phyloP scores from a whole-genome alignment of 2,888 invertebrate species.

The Trisateles emortualis region DNA sequence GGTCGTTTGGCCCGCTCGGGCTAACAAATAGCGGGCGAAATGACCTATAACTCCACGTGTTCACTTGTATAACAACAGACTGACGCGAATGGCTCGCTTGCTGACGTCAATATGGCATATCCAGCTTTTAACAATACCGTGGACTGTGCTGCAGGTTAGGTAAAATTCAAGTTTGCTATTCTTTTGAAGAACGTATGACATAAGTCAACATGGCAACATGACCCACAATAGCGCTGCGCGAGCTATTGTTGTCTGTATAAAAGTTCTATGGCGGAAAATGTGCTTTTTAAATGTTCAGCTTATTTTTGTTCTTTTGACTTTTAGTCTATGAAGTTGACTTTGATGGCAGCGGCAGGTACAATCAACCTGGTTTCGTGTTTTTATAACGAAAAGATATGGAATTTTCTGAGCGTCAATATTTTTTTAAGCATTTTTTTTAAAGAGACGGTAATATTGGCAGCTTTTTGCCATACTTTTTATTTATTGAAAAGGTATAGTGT shows the following conservation, averaged over 20 bases:
- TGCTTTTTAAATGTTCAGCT: slow-evolving; percentile 29
- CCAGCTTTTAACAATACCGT: too few species aligned
- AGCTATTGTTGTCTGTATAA: slow-evolving; percentile 35
- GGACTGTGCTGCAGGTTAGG: slow-evolving; percentile 9
- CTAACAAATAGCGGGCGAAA: too few species aligned
- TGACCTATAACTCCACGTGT: too few species aligned
- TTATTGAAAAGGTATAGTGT: too few species aligned
- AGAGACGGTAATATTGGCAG: too few species aligned
- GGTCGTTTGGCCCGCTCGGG: too few species aligned
- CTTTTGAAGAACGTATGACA: slow-evolving; percentile 23
- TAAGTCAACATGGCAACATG: slow-evolving; percentile 29
- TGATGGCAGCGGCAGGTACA: slow-evolving; percentile 11
- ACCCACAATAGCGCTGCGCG: slow-evolving; percentile 36
- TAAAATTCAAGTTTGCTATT: slow-evolving; percentile 22
- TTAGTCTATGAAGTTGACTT: slow-evolving; percentile 2
- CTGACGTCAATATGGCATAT: too few species aligned
- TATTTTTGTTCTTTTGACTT: slow-evolving; percentile 23
- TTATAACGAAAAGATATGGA: background rate
- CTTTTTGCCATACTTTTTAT: too few species aligned
- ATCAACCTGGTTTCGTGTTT: slow-evolving; percentile 16
- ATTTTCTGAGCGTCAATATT: background rate
- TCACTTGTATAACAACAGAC: too few species aligned
- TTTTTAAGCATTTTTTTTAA: slow-evolving; percentile 4
- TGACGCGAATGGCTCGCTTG: too few species aligned
- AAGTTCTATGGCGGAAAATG: slow-evolving; percentile 27